Base-by-base conservation (phyloP, 1,140 invertebrate genomes). In the Pararge aegeria region DNA sequence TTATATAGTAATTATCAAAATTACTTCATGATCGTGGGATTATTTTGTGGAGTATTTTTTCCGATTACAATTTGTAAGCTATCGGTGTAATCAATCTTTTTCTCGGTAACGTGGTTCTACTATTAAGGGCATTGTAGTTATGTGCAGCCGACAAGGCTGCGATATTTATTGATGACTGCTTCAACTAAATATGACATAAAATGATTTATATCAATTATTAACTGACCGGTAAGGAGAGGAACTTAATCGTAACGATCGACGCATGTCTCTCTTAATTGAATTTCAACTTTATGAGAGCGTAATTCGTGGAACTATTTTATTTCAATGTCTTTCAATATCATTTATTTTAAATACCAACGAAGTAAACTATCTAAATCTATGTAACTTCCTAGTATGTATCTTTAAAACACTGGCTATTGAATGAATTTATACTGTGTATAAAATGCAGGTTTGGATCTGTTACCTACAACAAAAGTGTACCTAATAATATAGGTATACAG, bases 81-180 rank as follows among this genome's bases (percentile, higher is more conserved):
- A 52, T 59, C 56, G 12, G 16, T 48, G 50, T 37, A 60, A 60
- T 53, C 50, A 46, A 60, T 60, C 57, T 53, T 44, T 42, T 46
- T 46, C 27, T 53, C 49, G 38, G 24, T 20, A 19, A 29, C 34
- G 15, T 24, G 18, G 13, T 4, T 40, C 15, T 13, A 30, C 42
- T 53, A 52, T 34, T 52, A 53, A 46, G 40, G 50, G 19, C 40
- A 53, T 51, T 46, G 38, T 38, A 48, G 40, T 53, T 53, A 60
- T 24, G n/a, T 60, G 38, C 6, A 37, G 51, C 51, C 51, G 48
- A 30, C 29, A 48, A 46, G 42, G 30, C 48, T 51, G 55, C 24
- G 4, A 53, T 53, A 52, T 60, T 60, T 53, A 53, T 60, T 60
- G 40, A 60, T 53, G 24, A 5, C 50, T 24, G 18, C 18, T 19